Evolutionary conservation across 2,797 vertebrate species (phyloP).

Genomic region (Phoebastria nigripes): DNA sequence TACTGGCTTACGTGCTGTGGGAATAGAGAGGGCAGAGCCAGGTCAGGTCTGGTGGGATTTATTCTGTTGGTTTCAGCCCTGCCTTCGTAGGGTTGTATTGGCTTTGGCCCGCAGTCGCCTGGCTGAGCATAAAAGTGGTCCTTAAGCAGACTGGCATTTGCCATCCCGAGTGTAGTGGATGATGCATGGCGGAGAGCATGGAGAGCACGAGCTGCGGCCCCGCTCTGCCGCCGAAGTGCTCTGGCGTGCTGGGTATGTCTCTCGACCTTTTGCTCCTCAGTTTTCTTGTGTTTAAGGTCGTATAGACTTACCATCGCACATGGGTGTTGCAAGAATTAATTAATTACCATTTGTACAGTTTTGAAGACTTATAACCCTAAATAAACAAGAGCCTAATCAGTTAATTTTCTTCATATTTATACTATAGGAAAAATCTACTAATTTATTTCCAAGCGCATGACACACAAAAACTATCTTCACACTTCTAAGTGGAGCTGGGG

Average conservation of each 20-base stretch:
- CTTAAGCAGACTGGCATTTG: not conserved
- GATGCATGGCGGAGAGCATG: not conserved
- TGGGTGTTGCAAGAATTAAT: not conserved
- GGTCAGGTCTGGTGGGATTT: not conserved
- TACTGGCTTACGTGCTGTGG: accelerated
- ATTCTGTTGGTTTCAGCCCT: not conserved
- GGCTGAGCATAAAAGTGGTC: not conserved
- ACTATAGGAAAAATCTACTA: conserved; percentile 11
- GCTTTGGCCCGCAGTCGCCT: not conserved
- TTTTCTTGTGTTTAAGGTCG: not conserved
- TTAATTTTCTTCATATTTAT: conserved; percentile 29
- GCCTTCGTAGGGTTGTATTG: accelerated
- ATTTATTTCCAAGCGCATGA: conserved; percentile 33
- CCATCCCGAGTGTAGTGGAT: not conserved
- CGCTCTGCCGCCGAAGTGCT: not conserved
- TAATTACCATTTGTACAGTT: not conserved
- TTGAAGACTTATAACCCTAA: not conserved
- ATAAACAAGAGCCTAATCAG: not conserved
- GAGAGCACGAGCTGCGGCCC: not conserved
- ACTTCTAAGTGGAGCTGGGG: conserved; percentile 48
- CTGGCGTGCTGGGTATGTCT: not conserved
- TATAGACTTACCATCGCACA: not conserved
- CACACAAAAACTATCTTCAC: conserved; percentile 41
- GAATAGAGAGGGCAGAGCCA: not conserved
- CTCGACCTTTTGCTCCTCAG: not conserved